phyloP scores from a whole-genome alignment of 1,140 invertebrate genomes.

The Drosophila chauvacae region DNA sequence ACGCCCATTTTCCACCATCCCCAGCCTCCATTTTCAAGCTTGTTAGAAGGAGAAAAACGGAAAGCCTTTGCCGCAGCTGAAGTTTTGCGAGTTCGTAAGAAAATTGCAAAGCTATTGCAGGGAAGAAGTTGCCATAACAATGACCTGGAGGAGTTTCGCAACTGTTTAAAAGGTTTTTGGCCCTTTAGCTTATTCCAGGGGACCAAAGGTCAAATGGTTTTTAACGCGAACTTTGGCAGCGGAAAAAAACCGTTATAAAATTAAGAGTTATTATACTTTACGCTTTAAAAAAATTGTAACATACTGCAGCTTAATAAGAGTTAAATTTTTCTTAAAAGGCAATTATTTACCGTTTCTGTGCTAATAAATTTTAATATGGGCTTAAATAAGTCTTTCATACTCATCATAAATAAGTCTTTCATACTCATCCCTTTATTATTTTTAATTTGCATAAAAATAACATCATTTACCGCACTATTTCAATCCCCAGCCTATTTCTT shows the following conservation, averaged over 20 bases:
- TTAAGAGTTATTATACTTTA: background rate
- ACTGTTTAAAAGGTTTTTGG: slow-evolving; percentile 55
- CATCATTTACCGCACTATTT: slow-evolving; percentile 17
- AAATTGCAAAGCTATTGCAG: slow-evolving; percentile 77
- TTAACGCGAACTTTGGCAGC: slow-evolving; percentile 22
- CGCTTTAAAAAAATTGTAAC: background rate
- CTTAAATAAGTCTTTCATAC: background rate
- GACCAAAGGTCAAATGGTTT: slow-evolving; percentile 51
- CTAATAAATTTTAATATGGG: too few relatives aligned
- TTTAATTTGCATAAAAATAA: slow-evolving; percentile 27
- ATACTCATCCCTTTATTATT: background rate
- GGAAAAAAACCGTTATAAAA: background rate
- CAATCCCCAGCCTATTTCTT: slow-evolving; percentile 1
- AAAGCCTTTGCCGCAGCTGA: slow-evolving; percentile 71
- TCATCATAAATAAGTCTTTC: too few relatives aligned
- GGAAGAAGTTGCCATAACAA: slow-evolving; percentile 72
- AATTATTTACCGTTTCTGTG: background rate
- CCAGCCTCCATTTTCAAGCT: slow-evolving; percentile 46
- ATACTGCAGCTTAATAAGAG: background rate
- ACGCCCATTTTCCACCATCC: background rate
- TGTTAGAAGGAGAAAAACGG: slow-evolving; percentile 60
- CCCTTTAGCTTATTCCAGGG: slow-evolving; percentile 10
- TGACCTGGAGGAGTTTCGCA: slow-evolving; percentile 47
- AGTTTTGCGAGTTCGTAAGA: slow-evolving; percentile 73
- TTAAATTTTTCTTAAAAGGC: too few relatives aligned